A percentile compares a stretch with the other conserved stretches of the same genome.
Conservation (phyloP, 2,113 vertebrate species). For the Atlantisia rogersi region DNA sequence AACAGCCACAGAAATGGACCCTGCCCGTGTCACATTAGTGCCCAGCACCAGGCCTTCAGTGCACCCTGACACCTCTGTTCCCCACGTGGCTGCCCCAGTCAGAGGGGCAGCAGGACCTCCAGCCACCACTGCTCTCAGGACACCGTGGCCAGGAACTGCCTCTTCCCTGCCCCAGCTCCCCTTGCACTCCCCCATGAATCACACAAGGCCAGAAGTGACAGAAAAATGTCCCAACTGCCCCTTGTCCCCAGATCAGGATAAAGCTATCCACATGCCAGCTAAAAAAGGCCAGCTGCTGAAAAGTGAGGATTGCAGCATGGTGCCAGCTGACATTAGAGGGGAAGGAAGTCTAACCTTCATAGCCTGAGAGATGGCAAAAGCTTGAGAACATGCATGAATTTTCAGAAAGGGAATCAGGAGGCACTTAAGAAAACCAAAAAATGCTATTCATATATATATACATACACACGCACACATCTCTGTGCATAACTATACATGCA, state of each 20-base stretch:
- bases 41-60: neutral
- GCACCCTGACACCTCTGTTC: rapidly evolving
- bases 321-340: neutral
- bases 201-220: neutral
- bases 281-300: neutral
- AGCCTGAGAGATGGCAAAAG: neutral
- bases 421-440: neutral
- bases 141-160: neutral
- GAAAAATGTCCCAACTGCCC: neutral
- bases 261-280: neutral
- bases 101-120: neutral
- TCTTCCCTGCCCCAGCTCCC: neutral
- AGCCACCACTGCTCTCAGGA: neutral
- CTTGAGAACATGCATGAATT: neutral
- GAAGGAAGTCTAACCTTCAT: neutral
- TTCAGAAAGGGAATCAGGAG: neutral
- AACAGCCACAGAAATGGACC: rapidly evolving
- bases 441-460: neutral
- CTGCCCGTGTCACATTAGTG: rapidly evolving
- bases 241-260: neutral
- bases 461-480: neutral
- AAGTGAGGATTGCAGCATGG: neutral
- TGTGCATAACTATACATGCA: no score
- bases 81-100: neutral
- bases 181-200: rapidly evolving